Evolutionary conservation across 2,113 vertebrate species (phyloP).

Genomic region (Hippoglossus stenolepis): DNA sequence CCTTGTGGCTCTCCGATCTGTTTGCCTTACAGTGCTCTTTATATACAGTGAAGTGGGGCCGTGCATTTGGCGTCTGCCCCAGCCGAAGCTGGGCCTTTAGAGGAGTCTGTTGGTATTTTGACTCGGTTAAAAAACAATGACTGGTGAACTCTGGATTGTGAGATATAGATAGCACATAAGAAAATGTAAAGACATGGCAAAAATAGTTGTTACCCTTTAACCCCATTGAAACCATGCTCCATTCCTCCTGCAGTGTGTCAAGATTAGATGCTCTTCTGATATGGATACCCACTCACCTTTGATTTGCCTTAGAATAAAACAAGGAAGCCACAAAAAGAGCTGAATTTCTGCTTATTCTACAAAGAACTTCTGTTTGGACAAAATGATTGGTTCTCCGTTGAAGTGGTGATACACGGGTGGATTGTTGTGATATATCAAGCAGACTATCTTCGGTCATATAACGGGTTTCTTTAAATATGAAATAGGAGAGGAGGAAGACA

Average conservation of each 20-base stretch:
- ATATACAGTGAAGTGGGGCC: slow-evolving; percentile 27
- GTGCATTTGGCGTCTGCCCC: slow-evolving; percentile 23
- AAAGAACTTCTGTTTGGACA: too few relatives aligned
- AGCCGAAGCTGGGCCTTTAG: slow-evolving; percentile 23
- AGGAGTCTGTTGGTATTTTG: slow-evolving; percentile 28
- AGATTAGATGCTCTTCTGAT: too few relatives aligned
- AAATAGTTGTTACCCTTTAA: neutral
- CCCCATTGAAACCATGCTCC: neutral
- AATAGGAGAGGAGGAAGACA: neutral
- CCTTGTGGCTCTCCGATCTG: slow-evolving; percentile 57
- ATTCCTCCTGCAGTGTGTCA: neutral
- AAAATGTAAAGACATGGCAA: neutral
- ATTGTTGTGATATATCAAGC: too few relatives aligned
- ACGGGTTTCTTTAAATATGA: too few relatives aligned
- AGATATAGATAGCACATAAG: neutral
- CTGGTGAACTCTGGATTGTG: slow-evolving; percentile 9
- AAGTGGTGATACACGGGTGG: too few relatives aligned
- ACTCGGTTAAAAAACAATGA: slow-evolving; percentile 3
- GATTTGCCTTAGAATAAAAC: too few relatives aligned
- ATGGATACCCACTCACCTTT: too few relatives aligned
- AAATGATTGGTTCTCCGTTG: too few relatives aligned
- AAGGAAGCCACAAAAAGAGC: too few relatives aligned
- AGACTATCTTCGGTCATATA: too few relatives aligned
- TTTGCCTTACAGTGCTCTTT: slow-evolving; percentile 53
- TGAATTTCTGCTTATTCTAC: too few relatives aligned